Conservation (phyloP, 2,797 vertebrate species). For the Molossus molossus region DNA sequence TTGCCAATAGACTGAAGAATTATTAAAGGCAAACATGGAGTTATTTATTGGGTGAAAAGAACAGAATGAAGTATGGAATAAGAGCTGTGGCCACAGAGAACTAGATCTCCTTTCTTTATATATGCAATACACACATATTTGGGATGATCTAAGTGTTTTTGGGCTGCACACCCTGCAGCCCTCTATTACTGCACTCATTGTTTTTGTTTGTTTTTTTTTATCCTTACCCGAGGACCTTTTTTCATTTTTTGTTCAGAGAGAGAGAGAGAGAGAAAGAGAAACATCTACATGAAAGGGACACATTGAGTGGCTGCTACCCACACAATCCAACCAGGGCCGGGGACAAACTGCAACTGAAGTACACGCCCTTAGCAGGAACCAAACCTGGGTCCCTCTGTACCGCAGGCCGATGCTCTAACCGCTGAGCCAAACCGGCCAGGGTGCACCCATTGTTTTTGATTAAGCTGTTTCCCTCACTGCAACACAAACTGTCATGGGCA, state of each 20-base stretch:
- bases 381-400: no score
- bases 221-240: no score
- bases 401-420: no score
- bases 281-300: no score
- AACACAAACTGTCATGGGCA: not conserved
- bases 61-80: not conserved
- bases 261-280: no score
- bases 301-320: no score
- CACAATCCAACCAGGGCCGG: no score
- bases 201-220: no score
- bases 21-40: slow-evolving; percentile 63
- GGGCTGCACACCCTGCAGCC: not conserved
- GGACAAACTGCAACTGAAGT: no score
- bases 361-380: no score
- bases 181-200: not conserved
- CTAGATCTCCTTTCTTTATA: not conserved
- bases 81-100: not conserved
- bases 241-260: no score
- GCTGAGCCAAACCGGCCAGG: no score
- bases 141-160: not conserved
- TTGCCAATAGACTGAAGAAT: not conserved
- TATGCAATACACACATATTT: rapidly evolving
- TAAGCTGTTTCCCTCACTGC: not conserved
- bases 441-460: not conserved
- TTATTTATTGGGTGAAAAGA: not conserved